phyloP scores from a whole-genome alignment of 2,797 vertebrate genomes.

The Bryconaethiops microstoma region DNA sequence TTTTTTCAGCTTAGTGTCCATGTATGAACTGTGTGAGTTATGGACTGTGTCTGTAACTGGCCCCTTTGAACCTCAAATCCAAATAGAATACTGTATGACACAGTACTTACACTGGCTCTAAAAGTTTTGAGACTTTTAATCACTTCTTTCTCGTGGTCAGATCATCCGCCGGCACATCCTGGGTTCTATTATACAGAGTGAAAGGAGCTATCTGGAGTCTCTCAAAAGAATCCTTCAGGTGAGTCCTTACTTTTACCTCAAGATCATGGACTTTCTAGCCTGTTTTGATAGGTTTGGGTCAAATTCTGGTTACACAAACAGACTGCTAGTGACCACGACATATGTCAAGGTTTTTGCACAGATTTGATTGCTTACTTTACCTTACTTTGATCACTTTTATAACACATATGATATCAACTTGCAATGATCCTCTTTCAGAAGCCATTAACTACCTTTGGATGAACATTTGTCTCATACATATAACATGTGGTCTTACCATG shows the following conservation, averaged over 20 bases:
- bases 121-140: slow-evolving; percentile 50
- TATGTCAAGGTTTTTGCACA: no score
- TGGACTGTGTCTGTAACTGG: no score
- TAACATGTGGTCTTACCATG: no score
- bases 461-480: no score
- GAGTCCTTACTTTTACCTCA: slow-evolving; percentile 31
- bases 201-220: slow-evolving; percentile 91
- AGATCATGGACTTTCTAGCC: not conserved
- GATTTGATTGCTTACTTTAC: no score
- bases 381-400: no score
- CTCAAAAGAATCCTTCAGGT: slow-evolving; percentile 91
- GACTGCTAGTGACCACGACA: not conserved
- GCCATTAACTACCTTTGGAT: no score
- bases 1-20: no score
- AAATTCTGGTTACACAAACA: not conserved
- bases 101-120: slow-evolving; percentile 14
- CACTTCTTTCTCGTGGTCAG: slow-evolving; percentile 65
- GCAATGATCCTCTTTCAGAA: no score
- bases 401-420: no score
- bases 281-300: not conserved
- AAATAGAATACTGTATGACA: not conserved
- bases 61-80: slow-evolving; percentile 37
- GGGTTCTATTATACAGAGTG: slow-evolving; percentile 92
- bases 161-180: slow-evolving; percentile 91
- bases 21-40: no score